A percentile compares a stretch with the other conserved stretches of the same genome.
These are phyloP conservation scores for Chirona hameri DNA, from an alignment of 2,888 invertebrate genomes.

Conservation along the genomic window DNA sequence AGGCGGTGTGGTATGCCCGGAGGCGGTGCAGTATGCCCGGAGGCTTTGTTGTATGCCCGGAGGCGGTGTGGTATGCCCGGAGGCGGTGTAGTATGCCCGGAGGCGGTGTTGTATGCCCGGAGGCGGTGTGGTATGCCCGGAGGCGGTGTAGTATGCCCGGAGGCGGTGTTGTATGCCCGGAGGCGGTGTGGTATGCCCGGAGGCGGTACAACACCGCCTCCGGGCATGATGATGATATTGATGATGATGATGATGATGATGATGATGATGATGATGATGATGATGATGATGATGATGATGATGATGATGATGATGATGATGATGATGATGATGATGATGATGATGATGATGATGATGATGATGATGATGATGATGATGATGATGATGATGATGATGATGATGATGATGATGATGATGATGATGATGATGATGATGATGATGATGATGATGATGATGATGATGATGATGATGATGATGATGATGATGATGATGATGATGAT, in stretches of 20 bases:
- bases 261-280: slow-evolving; percentile 22
- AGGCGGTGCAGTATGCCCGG: no score
- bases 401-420: slow-evolving; percentile 22
- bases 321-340: slow-evolving; percentile 22
- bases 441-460: slow-evolving; percentile 22
- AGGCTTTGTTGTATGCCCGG: no score
- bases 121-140: no score
- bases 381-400: slow-evolving; percentile 22
- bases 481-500: slow-evolving; percentile 22
- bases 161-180: no score
- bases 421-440: slow-evolving; percentile 22
- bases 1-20: no score
- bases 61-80: no score
- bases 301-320: slow-evolving; percentile 22
- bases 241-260: slow-evolving; percentile 22
- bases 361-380: slow-evolving; percentile 22
- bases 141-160: no score
- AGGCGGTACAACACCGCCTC: no score
- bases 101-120: no score
- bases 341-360: slow-evolving; percentile 22
- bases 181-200: no score
- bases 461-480: slow-evolving; percentile 22
- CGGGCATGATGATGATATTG: no score
- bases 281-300: background rate
- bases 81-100: no score